phyloP scores from a whole-genome alignment of 2,888 invertebrate species.

The Pterostichus madidus region DNA sequence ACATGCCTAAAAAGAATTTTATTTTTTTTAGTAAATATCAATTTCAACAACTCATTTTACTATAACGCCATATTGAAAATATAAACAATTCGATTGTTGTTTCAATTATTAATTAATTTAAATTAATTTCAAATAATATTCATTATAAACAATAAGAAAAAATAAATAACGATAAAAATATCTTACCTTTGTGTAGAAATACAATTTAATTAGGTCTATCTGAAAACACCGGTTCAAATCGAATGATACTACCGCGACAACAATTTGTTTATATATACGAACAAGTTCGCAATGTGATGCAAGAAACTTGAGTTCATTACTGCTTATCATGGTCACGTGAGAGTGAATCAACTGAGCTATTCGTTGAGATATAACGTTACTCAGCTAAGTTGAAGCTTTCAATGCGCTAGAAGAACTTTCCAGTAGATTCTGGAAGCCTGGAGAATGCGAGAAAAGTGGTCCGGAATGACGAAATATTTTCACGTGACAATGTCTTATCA shows the following conservation, averaged over 20 bases:
- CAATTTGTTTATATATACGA: constrained; percentile 59
- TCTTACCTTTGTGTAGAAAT: constrained; percentile 13
- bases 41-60: too few relatives aligned
- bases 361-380: constrained; percentile 44
- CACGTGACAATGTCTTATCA: constrained; percentile 22
- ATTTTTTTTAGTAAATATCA: too few relatives aligned
- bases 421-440: constrained; percentile 57
- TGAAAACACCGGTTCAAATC: constrained; percentile 30
- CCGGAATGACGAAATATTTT: constrained; percentile 36
- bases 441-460: constrained; percentile 12
- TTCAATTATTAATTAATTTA: too few relatives aligned
- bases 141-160: too few relatives aligned
- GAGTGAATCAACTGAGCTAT: constrained; percentile 38
- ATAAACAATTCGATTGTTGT: too few relatives aligned
- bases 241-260: constrained; percentile 40
- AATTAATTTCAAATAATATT: too few relatives aligned
- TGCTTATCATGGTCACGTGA: constrained; percentile 65
- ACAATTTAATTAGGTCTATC: constrained; percentile 2
- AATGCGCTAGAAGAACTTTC: constrained; percentile 33
- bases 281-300: constrained; percentile 43
- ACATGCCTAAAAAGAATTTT: too few relatives aligned
- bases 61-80: too few relatives aligned
- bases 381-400: constrained; percentile 40
- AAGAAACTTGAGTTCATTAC: constrained; percentile 51
- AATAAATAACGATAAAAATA: constrained; percentile 4